A percentile compares a stretch with the other conserved stretches of the same genome.
Evolutionary conservation across 2,888 invertebrate species (phyloP).

Genomic region (Bugula neritina): DNA sequence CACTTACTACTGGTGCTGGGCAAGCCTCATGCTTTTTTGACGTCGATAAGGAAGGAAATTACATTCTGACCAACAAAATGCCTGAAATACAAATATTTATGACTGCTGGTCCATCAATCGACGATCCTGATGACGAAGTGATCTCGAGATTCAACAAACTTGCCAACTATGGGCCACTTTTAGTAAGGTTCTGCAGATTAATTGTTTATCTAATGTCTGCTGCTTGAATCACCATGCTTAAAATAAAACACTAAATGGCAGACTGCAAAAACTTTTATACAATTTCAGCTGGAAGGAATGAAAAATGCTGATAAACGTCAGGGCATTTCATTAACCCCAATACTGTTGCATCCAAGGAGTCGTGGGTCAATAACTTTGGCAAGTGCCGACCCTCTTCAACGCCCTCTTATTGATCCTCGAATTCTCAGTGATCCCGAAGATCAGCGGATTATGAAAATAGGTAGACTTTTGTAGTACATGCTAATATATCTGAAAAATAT

Average conservation of each 20-base stretch:
- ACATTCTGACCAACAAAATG: background rate
- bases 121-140: background rate
- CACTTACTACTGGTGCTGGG: background rate
- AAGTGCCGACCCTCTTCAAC: constrained; percentile 68
- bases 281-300: no score
- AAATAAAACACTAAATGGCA: no score
- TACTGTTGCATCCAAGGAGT: constrained; percentile 68
- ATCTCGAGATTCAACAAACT: background rate
- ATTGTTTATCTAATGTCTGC: no score
- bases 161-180: background rate
- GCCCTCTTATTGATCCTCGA: constrained; percentile 80
- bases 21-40: background rate
- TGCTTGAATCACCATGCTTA: no score
- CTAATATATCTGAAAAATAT: no score
- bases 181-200: no score
- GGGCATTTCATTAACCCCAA: constrained; percentile 56
- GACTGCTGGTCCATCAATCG: background rate
- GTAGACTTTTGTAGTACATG: no score
- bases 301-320: no score
- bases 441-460: constrained; percentile 49
- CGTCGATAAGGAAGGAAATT: background rate
- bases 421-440: constrained; percentile 68
- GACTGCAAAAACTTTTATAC: no score
- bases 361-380: constrained; percentile 71
- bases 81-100: background rate